Conservation (phyloP, 2,113 vertebrate species). For the Lepus americanus region DNA sequence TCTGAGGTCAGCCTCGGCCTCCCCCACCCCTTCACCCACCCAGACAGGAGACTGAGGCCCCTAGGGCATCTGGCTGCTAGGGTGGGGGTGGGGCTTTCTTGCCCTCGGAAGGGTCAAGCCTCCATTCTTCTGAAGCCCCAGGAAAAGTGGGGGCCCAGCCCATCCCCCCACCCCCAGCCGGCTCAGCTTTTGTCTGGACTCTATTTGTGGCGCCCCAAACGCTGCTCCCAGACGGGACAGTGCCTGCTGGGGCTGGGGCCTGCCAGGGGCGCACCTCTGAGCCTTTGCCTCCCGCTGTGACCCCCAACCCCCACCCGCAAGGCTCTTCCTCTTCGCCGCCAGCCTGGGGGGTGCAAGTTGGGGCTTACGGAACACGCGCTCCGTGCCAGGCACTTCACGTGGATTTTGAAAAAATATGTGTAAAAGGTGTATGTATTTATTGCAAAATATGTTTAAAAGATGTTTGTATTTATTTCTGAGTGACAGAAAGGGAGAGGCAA, state of each 20-base stretch:
- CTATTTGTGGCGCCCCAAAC: no score
- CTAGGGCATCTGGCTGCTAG: not conserved
- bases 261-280: not conserved
- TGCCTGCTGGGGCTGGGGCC: not conserved
- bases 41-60: not conserved
- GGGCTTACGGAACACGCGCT: rapidly evolving
- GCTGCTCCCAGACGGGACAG: not conserved
- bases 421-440: no score
- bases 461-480: no score
- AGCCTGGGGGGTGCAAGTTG: not conserved
- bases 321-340: not conserved
- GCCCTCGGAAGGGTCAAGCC: not conserved
- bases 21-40: not conserved
- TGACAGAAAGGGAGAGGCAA: no score
- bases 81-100: rapidly evolving
- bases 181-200: not conserved
- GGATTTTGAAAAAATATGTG: not conserved
- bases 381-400: not conserved
- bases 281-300: not conserved
- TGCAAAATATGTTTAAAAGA: no score
- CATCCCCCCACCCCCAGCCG: not conserved
- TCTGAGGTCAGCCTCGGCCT: not conserved
- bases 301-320: not conserved
- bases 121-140: not conserved
- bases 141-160: not conserved